Evolutionary conservation across 2,797 vertebrate genomes (phyloP).

Genomic region (Microctenopoma stevenorrisi): DNA sequence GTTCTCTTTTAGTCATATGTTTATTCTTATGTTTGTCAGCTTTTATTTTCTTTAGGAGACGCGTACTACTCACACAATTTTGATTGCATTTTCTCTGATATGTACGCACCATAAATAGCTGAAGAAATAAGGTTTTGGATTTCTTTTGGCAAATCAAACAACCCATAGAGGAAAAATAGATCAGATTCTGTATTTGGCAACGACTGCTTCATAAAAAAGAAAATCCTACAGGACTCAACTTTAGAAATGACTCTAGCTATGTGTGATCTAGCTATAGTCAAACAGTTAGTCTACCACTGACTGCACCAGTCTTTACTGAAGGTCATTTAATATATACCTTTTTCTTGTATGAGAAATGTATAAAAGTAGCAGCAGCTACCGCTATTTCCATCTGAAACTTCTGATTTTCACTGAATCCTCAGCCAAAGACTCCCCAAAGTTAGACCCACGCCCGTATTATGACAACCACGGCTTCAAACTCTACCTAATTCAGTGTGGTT

Average conservation of each 20-base stretch:
- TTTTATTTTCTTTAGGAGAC: background rate
- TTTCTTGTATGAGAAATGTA: background rate
- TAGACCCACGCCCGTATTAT: background rate
- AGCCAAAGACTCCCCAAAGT: background rate
- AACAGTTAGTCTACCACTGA: background rate
- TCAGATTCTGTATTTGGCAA: background rate
- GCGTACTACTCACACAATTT: background rate
- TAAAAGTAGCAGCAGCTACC: background rate
- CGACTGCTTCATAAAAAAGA: background rate
- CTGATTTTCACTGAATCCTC: background rate
- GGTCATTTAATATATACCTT: background rate
- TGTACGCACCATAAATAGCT: background rate
- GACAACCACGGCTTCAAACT: slow-evolving; percentile 6
- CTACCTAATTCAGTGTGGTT: background rate
- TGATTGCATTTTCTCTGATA: too few species aligned
- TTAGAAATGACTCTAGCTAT: background rate
- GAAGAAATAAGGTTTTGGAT: background rate
- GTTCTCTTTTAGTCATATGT: slow-evolving; percentile 3
- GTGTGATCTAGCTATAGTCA: background rate
- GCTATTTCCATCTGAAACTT: background rate
- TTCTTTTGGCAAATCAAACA: background rate
- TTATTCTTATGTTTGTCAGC: background rate
- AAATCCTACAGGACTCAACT: too few species aligned
- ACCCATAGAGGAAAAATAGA: too few species aligned
- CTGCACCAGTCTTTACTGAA: background rate